Evolutionary conservation across 2,797 vertebrate species (phyloP), one percentile per base, ranked within the genome.

Genomic region (Petrocephalus sullivani): DNA sequence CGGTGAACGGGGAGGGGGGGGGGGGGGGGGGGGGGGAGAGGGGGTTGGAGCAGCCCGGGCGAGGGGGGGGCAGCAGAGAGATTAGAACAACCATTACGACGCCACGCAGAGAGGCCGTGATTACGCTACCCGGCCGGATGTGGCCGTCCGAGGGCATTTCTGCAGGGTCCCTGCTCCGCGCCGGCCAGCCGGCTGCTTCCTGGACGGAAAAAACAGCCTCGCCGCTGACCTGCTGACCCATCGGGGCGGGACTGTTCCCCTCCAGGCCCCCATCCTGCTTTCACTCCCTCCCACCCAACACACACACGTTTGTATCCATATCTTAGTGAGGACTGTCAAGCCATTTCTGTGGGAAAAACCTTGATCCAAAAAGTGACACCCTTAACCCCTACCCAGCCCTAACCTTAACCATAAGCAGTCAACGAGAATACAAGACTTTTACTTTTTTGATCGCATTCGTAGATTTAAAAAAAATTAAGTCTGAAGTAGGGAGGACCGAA

Each of bases 321-420:
- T 7, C n/a, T n/a, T 60, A 21, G 5, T 60, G 58, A n/a, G 58
- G 58, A 60, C n/a, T 21, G 2, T 21, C n/a, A 5, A 60, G 21
- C 7, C 6, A 60, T 60, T 60, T 21, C 58, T 21, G 2, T n/a
- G 57, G 19, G 19, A 5, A n/a, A n/a, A 58, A 58, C 57, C 57
- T 16, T n/a, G 6, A 58, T 58, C 57, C 57, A 19, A 58, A 1
- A 4, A n/a, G n/a, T n/a, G 19, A 19, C 57, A 58, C 56, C 57
- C 41, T 71, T 51, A 87, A 57, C n/a, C 56, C 82, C 37, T 58
- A 89, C 56, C 81, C 54, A 89, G 37, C 37, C 37, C 37, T 41
- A 41, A 41, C 37, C 37, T 41, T 41, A 41, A 41, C 37, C 37
- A 41, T 41, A 41, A 41, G 37, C 37, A 41, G 3, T 2, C 37